Evolutionary conservation across 2,888 invertebrate genomes (phyloP), one percentile per base, ranked within the genome.

Genomic region (Campaea margaritaria): DNA sequence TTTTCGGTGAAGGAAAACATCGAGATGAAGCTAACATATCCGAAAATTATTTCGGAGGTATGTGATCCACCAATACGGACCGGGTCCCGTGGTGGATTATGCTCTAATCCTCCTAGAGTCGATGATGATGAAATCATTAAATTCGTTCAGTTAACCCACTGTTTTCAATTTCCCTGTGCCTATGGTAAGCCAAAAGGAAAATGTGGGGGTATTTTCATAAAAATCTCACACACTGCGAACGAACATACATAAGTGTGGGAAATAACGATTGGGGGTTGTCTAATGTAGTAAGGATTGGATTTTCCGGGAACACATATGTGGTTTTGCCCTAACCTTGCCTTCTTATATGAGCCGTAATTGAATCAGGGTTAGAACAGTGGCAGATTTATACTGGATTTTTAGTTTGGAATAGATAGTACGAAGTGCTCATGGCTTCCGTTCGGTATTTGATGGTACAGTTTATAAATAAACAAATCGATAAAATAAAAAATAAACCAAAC

Each of bases 191-290:
- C 56, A 59, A 50, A 58, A 36, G 39, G 60, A 64, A 68, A 65
- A 68, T 54, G 60, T 52, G 46, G 45, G 58, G 21, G 56, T 59
- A 68, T 65, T 65, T 68, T 68, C 61, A 57, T 63, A 64, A 57
- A 60, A 68, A 61, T 62, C 61, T 47, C 50, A 44, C 48, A 43
- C 39, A 36, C 11, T 41, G 41, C 39, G 36, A 31, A 31, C 31
- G 31, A 31, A 31, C 31, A 10, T 31, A 31, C 31, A 31, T 31
- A 56, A 56, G 39, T 39, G 45, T 14, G 39, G 36, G 48, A 38
- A 47, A 48, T 53, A 58, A 48, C 52, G 31, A 48, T 48, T 46
- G 53, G 27, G 48, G 43, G 42, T 60, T 31, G 38, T 38, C 36
- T 47, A 31, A 57, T 54, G 47, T 50, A 50, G 50, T 42, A 50